Evolutionary conservation across 53 echinoderm and acorn worm genomes (phyloP).

Genomic region (Arbacia lixula): DNA sequence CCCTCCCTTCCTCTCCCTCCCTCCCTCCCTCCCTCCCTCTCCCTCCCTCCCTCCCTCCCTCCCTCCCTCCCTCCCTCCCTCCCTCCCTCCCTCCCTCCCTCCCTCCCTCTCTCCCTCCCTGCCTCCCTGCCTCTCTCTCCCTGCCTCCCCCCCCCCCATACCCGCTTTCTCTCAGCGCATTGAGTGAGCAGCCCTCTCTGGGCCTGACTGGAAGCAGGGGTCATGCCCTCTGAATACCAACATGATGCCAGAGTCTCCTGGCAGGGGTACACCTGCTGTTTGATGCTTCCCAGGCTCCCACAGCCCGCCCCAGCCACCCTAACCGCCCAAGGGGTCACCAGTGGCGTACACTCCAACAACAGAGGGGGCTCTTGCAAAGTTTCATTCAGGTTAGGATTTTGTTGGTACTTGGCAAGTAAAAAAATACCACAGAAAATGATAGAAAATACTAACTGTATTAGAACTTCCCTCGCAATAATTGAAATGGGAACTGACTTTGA

Average conservation of each 20-base stretch:
- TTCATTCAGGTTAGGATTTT: neutral
- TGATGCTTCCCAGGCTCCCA: slow-evolving; percentile 29
- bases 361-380: slow-evolving; percentile 35
- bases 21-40: neutral
- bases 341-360: neutral
- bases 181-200: slow-evolving; percentile 1
- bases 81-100: no score
- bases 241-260: slow-evolving; percentile 24
- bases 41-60: neutral
- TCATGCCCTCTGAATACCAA: slow-evolving; percentile 50
- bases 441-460: no score
- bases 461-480: no score
- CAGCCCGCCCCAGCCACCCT: no score
- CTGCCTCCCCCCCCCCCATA: no score
- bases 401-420: neutral
- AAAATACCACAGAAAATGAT: no score
- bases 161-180: no score
- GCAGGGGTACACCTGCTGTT: slow-evolving; percentile 41
- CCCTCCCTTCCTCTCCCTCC: neutral
- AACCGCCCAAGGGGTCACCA: neutral
- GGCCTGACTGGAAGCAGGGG: slow-evolving; percentile 38
- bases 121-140: no score
- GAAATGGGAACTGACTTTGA: no score
- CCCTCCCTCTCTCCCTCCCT: no score
- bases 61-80: neutral